Conservation (phyloP, 1,140 invertebrate species). For the Lanistes nyassanus region DNA sequence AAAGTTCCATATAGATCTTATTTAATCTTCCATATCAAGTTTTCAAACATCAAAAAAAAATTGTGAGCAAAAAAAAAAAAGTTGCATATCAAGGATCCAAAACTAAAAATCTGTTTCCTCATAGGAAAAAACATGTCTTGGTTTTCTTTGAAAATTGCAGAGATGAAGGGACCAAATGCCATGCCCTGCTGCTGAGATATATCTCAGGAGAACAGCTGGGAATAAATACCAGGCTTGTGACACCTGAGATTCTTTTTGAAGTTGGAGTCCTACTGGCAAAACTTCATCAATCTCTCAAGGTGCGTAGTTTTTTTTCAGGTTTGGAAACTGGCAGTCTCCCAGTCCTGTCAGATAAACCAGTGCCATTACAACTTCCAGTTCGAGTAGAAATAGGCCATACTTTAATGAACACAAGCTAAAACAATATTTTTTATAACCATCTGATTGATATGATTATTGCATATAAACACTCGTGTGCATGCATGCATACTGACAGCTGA, state of each 20-base stretch:
- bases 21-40: too few species aligned
- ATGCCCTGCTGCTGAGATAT: too few species aligned
- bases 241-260: not conserved
- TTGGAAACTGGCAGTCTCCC: not conserved
- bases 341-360: not conserved
- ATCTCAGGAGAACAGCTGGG: too few species aligned
- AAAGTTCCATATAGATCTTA: too few species aligned
- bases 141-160: too few species aligned
- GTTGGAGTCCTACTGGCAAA: slow-evolving; percentile 10
- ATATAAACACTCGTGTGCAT: not conserved
- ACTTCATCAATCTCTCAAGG: slow-evolving; percentile 1
- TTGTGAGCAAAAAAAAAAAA: too few species aligned
- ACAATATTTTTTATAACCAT: not conserved
- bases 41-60: too few species aligned
- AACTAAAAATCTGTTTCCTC: too few species aligned
- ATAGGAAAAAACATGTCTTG: too few species aligned
- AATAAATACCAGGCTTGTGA: too few species aligned
- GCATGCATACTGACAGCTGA: not conserved
- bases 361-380: not conserved
- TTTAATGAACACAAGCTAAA: not conserved
- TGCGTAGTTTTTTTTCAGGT: not conserved
- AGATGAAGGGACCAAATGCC: too few species aligned
- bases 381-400: not conserved
- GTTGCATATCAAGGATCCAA: too few species aligned
- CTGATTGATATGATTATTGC: not conserved